A percentile compares a stretch with the other conserved stretches of the same genome.
Evolutionary conservation across 1,140 invertebrate genomes (phyloP).

Genomic region (Drosophila dunni): DNA sequence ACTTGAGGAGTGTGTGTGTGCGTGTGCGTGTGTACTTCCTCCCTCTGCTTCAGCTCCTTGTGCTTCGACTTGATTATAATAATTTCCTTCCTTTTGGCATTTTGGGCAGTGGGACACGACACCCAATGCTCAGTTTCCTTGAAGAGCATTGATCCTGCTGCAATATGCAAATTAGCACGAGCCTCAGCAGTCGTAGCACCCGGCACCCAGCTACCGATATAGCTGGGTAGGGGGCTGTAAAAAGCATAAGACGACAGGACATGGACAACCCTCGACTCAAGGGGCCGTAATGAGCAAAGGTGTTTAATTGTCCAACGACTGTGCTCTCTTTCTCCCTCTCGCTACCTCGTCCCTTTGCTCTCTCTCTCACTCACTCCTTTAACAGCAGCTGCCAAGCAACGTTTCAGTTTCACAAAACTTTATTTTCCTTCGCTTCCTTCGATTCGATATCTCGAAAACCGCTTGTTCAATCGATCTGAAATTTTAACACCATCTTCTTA

Average conservation of each 20-base stretch:
- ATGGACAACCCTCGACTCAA: conserved; percentile 34
- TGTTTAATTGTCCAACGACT: conserved; percentile 69
- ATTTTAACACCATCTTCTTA: too few species aligned
- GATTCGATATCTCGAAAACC: too few species aligned
- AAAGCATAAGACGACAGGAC: conserved; percentile 8
- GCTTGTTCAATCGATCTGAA: too few species aligned
- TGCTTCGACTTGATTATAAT: conserved; percentile 65
- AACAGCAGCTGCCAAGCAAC: too few species aligned
- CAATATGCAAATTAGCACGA: conserved; percentile 78
- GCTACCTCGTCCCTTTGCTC: not conserved
- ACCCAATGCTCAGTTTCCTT: conserved; percentile 44
- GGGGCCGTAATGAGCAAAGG: conserved; percentile 68
- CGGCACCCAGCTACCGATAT: conserved; percentile 6
- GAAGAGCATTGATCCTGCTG: conserved; percentile 37
- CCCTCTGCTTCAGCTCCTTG: conserved; percentile 22
- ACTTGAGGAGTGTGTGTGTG: not conserved
- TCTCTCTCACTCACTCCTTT: too few species aligned
- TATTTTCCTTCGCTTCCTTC: too few species aligned
- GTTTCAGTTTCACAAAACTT: too few species aligned
- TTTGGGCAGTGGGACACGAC: conserved; percentile 54
- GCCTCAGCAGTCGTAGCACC: conserved; percentile 25
- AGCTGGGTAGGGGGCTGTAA: too few species aligned
- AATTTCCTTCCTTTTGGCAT: conserved; percentile 45
- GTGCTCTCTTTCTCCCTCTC: not conserved
- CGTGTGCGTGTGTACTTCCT: conserved; percentile 5